Evolutionary conservation across 2,888 invertebrate genomes (phyloP), one percentile per base, ranked within the genome.

Genomic region (Drosophila dives): DNA sequence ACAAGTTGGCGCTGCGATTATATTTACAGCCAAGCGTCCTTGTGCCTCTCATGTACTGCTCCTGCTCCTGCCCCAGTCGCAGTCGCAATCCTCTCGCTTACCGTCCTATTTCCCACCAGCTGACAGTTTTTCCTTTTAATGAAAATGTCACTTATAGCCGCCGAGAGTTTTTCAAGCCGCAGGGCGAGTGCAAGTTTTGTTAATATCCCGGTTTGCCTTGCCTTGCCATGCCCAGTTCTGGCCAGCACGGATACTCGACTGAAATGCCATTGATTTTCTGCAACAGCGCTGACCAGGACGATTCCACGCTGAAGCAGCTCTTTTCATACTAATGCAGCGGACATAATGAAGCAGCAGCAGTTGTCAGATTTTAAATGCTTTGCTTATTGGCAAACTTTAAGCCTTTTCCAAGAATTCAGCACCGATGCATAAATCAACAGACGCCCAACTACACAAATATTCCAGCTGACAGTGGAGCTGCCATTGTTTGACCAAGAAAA

Each of bases 141-240:
- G 83, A 85, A 86, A 85, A 84, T 89, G 89, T 85, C 85, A 89
- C 84, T 84, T 89, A 62, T 74, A 73, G 86, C 69, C 60, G 69
- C 71, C 65, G 71, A 72, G 72, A 77, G 66, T 68, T 64, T 70
- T 61, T 68, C 56, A 53, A 80, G 77, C 73, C 63, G 60, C 71
- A 67, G 81, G 77, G 62, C 66, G 59, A 56, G 75, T 69, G 64
- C 80, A 72, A 73, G 72, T 72, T 80, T 66, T 61, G 56, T 67
- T 54, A 80, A 71, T 54, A 62, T 67, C 64, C 62, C 56, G 8
- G 45, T 8, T 29, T 29, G 29, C 29, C 29, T 29, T 29, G 29
- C 29, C 29, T 29, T 29, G 29, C 5, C 29, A 42, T 20, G 51
- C 26, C 17, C 23, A 26, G 17, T 17, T 15, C 26, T 11, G 5